Conservation (phyloP, 2,888 invertebrate species). For the Gasteruption jaculator region DNA sequence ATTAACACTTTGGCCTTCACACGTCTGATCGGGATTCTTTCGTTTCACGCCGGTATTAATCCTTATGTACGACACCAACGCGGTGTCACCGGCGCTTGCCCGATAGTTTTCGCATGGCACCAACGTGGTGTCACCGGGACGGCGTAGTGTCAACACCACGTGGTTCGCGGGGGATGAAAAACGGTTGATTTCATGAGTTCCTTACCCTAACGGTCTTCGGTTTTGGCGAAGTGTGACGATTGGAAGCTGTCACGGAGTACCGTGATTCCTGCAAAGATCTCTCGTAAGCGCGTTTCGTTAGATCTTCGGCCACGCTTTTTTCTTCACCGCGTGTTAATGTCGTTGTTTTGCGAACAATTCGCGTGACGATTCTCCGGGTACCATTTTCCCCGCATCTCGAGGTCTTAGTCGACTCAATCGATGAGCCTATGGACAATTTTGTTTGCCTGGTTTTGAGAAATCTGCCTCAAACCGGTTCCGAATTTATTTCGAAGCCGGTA, state of each 20-base stretch:
- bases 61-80: too few relatives aligned
- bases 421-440: conserved; percentile 59
- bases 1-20: too few relatives aligned
- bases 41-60: too few relatives aligned
- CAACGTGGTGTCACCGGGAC: too few relatives aligned
- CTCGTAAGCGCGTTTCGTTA: conserved; percentile 58
- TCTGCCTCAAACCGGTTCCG: too few relatives aligned
- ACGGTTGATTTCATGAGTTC: conserved; percentile 5
- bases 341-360: conserved; percentile 83
- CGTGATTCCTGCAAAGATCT: conserved; percentile 56
- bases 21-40: too few relatives aligned
- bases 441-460: too few relatives aligned
- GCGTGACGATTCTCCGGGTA: conserved; percentile 77
- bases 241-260: conserved; percentile 46
- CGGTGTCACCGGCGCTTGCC: too few relatives aligned
- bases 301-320: conserved; percentile 69
- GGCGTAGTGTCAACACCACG: too few relatives aligned
- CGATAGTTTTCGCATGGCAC: too few relatives aligned
- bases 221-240: conserved; percentile 58
- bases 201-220: conserved; percentile 76
- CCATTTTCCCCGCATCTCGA: conserved; percentile 76
- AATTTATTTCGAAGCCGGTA: too few relatives aligned
- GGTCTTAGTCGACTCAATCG: conserved; percentile 78
- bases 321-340: conserved; percentile 85
- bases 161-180: too few relatives aligned